A percentile compares a stretch with the other conserved stretches of the same genome.
These are phyloP conservation scores for Sinocyclocheilus anshuiensis DNA, from an alignment of 2,113 vertebrate genomes.

Conservation along the genomic window DNA sequence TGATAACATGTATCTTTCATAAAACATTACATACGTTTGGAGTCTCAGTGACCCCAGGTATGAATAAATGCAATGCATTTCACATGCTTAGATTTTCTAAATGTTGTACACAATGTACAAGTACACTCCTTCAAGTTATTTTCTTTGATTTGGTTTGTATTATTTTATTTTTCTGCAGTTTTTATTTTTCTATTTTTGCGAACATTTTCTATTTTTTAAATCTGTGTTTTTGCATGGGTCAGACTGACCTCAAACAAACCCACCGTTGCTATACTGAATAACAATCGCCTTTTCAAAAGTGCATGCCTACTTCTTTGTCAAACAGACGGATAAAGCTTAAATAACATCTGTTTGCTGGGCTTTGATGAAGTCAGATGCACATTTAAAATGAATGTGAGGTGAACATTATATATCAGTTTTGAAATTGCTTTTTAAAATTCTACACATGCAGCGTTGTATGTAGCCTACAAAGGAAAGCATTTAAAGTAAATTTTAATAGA, in stretches of 20 bases:
- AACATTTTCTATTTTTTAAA: too few relatives aligned
- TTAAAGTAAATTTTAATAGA: not conserved
- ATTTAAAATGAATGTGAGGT: not conserved
- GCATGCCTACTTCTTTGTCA: not conserved
- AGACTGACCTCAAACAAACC: not conserved
- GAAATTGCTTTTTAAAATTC: not conserved
- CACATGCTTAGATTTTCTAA: not conserved
- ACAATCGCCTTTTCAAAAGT: slow-evolving; percentile 1
- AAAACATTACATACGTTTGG: not conserved
- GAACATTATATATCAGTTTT: not conserved
- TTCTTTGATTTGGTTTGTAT: not conserved
- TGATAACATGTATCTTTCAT: not conserved
- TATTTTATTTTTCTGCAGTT: not conserved
- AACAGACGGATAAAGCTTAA: not conserved
- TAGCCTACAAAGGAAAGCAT: not conserved
- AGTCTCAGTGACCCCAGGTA: not conserved
- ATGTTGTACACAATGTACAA: not conserved
- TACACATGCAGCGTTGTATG: not conserved
- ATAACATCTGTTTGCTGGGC: not conserved
- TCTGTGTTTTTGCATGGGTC: not conserved
- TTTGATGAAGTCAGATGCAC: not conserved
- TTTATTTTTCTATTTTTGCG: too few relatives aligned
- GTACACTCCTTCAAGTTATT: not conserved
- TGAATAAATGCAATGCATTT: not conserved
- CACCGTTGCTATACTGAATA: not conserved